These are phyloP conservation scores for Petaurus breviceps DNA, from an alignment of 2,113 vertebrate genomes.

Conservation along the genomic window DNA sequence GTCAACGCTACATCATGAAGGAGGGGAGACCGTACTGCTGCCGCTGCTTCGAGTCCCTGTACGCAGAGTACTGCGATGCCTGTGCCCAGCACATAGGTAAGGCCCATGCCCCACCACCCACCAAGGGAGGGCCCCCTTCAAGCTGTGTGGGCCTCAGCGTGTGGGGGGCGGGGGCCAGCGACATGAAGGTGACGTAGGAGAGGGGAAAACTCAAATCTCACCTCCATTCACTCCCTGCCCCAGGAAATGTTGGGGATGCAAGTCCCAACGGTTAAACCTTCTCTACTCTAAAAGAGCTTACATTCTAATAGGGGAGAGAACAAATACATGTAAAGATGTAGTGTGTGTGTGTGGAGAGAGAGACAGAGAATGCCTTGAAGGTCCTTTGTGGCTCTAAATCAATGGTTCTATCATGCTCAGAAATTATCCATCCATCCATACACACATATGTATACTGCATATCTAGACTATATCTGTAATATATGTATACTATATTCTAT, in stretches of 20 bases:
- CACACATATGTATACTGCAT: not conserved
- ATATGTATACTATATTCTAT: not conserved
- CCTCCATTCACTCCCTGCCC: not conserved
- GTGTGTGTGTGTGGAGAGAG: no score
- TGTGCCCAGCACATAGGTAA: conserved; percentile 98
- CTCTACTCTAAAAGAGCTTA: not conserved
- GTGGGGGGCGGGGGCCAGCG: no score
- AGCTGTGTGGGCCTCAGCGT: no score
- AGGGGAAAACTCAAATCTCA: not conserved
- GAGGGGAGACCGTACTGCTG: conserved; percentile 98
- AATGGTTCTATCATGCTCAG: not conserved
- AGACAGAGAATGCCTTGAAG: not conserved
- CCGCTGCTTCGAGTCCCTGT: conserved; percentile 97
- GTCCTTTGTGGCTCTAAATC: no score
- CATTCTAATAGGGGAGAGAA: not conserved
- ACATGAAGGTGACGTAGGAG: not conserved
- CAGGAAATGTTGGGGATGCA: not conserved
- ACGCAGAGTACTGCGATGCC: conserved; percentile 97
- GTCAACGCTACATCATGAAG: conserved; percentile 99
- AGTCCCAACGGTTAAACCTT: not conserved
- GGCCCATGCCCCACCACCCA: conserved; percentile 23
- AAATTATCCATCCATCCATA: not conserved
- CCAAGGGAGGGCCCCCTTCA: not conserved
- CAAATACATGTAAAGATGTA: not conserved
- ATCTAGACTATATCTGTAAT: not conserved